Conservation (phyloP, 2,113 vertebrate species). For the Campylorhamphus procurvoides region DNA sequence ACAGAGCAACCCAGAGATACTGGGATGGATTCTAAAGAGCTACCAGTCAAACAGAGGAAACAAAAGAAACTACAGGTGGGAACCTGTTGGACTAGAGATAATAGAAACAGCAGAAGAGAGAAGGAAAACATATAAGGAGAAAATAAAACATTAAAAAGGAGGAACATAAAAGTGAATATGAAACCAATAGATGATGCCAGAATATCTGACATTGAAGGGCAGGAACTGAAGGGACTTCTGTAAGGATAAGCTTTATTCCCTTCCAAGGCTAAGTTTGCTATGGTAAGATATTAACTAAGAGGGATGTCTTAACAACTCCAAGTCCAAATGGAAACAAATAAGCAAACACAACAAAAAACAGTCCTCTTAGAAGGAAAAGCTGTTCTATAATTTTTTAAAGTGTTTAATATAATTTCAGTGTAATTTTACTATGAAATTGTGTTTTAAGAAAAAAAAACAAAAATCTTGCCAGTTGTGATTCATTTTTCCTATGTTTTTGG, state of each 20-base stretch:
- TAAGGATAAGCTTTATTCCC: slow-evolving; percentile 31
- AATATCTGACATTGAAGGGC: slow-evolving; percentile 53
- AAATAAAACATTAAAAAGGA: slow-evolving; percentile 56
- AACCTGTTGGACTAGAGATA: slow-evolving; percentile 65
- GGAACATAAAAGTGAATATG: slow-evolving; percentile 66
- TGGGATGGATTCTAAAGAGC: slow-evolving; percentile 45
- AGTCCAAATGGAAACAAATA: background rate
- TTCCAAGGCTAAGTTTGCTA: slow-evolving; percentile 15
- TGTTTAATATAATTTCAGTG: background rate
- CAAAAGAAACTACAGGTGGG: slow-evolving; percentile 63
- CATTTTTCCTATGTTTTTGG: background rate
- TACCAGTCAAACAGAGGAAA: slow-evolving; percentile 30
- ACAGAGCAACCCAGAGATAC: slow-evolving; percentile 26
- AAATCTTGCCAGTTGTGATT: background rate
- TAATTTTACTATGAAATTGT: background rate
- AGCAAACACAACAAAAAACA: background rate
- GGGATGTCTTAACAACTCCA: background rate
- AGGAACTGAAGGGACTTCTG: slow-evolving; percentile 58
- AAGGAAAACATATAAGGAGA: slow-evolving; percentile 40
- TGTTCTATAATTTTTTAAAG: background rate
- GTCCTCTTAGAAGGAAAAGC: background rate
- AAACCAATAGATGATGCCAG: slow-evolving; percentile 46
- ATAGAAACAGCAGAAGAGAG: slow-evolving; percentile 59
- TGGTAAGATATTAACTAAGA: slow-evolving; percentile 46
- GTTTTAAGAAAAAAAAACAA: background rate